Base-by-base conservation (phyloP, 2,113 vertebrate genomes). In the Okapia johnstoni region DNA sequence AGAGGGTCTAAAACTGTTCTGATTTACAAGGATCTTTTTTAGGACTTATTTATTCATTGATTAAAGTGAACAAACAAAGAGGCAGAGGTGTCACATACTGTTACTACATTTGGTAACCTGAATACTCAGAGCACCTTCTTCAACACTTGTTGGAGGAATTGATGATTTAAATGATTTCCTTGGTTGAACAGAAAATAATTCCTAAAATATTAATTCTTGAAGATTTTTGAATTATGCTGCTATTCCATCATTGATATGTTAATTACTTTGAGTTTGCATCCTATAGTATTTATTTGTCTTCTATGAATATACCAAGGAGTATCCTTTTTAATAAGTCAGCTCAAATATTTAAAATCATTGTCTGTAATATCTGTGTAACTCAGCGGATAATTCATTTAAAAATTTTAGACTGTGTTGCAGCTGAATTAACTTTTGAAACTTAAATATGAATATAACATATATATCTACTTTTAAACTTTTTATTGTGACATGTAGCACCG, bases 341-440 rank as follows among this genome's bases (percentile, higher is more conserved):
- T 84, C 84, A 88, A 94, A 36, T 92, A 63, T 93, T 87, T 93
- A 54, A 0, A 91, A 2, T 70, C 13, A 88, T 96, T 88, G 77
- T 48, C 28, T 88, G 1, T 80, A 88, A 55, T 85, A 91, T 61
- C 46, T n/a, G 6, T 96, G 55, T 70, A 77, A 92, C 15, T 84
- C 36, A 70, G 85, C 61, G 85, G 46, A 60, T 61, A 94, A n/a
- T 60, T 73, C 28, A 63, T 46, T 90, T 94, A 70, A 94, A 95
- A 88, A 83, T 33, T 90, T 84, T 80, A 94, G 25, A 80, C 36
- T 60, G 14, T 95, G n/a, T 90, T 85, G 8, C 9, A 70, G 43
- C 17, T 80, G 21, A 88, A 88, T 93, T 91, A 88, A 87, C 54
- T 91, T 88, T 73, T 94, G 43, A 88, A 88, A 55, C 12, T 96